A percentile compares a stretch with the other conserved stretches of the same genome.
Evolutionary conservation across 2,113 vertebrate species (phyloP).

Genomic region (Poecile atricapillus): DNA sequence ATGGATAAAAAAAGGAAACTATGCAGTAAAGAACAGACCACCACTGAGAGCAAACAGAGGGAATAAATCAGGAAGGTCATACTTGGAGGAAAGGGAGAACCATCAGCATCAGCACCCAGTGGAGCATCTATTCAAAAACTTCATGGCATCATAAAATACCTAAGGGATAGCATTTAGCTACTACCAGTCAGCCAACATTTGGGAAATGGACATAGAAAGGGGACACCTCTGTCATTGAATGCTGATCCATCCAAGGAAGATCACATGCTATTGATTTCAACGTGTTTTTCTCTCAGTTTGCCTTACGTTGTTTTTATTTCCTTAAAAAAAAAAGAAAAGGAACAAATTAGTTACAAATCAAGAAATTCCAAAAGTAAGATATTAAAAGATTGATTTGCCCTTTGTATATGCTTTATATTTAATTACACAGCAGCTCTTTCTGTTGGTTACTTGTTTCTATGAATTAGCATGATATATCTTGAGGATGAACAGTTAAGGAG

Average conservation of each 20-base stretch:
- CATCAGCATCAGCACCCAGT: neutral
- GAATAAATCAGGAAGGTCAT: neutral
- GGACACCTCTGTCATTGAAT: neutral
- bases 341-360: neutral
- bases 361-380: neutral
- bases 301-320: neutral
- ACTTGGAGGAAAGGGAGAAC: neutral
- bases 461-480: neutral
- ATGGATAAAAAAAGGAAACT: neutral
- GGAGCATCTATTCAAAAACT: neutral
- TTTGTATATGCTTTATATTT: neutral
- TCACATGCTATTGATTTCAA: neutral
- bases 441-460: neutral
- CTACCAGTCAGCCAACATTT: neutral
- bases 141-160: neutral
- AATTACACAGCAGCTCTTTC: neutral
- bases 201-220: neutral
- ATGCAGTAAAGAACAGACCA: neutral
- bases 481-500: neutral
- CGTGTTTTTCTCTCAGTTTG: neutral
- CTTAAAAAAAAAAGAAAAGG: neutral
- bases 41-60: neutral
- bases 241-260: neutral
- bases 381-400: neutral
- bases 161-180: neutral